Percentiles rank a stretch among this genome's conserved stretches.
These are phyloP conservation scores for Agelas oroides DNA, from an alignment of 37 sponge, comb jelly and placozoan species.

Conservation along the genomic window DNA sequence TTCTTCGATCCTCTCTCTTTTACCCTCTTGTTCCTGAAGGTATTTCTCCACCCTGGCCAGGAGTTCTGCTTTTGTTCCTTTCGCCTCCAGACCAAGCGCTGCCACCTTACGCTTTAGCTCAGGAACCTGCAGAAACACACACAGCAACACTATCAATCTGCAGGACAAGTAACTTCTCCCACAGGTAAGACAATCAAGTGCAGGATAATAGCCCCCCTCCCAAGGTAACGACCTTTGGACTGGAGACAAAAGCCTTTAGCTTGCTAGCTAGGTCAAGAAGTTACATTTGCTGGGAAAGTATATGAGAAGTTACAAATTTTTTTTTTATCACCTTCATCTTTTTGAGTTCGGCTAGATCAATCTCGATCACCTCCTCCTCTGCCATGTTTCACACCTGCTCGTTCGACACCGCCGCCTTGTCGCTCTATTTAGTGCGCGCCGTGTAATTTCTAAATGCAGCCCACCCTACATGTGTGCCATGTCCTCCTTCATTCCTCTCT, in stretches of 20 bases:
- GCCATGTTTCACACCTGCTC: neutral
- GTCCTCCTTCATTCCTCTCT: neutral
- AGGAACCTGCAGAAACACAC: slow-evolving; percentile 45
- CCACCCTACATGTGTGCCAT: no score
- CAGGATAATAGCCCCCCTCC: neutral
- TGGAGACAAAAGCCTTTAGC: no score
- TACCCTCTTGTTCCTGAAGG: slow-evolving; percentile 55
- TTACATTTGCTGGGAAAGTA: no score
- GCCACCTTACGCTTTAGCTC: slow-evolving; percentile 68
- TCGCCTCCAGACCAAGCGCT: slow-evolving; percentile 69
- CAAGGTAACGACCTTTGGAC: no score
- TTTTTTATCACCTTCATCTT: slow-evolving; percentile 89
- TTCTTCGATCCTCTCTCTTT: no score
- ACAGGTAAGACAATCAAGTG: neutral
- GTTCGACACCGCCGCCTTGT: neutral
- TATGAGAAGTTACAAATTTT: no score
- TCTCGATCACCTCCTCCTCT: slow-evolving; percentile 39
- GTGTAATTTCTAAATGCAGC: no score
- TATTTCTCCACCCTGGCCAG: slow-evolving; percentile 74
- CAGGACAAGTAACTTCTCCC: neutral
- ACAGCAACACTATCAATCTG: no score
- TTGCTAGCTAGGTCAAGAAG: no score
- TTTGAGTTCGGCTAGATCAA: slow-evolving; percentile 78
- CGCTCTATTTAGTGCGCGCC: no score
- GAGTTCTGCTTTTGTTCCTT: slow-evolving; percentile 83